Evolutionary conservation across 1,140 invertebrate species (phyloP).

Genomic region (Drosophila pectinifera): DNA sequence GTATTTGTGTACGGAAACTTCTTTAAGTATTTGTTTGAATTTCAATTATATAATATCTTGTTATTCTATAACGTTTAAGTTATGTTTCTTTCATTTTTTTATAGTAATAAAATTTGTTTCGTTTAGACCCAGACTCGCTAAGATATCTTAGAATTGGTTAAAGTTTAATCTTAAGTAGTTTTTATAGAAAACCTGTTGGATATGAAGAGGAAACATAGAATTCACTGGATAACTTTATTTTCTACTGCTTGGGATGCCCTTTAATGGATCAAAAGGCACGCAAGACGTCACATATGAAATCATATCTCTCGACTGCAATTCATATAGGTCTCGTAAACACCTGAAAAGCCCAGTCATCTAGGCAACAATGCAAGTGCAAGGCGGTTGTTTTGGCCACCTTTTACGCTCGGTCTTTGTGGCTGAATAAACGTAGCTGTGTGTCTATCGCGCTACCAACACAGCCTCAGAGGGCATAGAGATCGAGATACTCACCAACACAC

Average conservation of each 20-base stretch:
- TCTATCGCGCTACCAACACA: slow-evolving; percentile 41
- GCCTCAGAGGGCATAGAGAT: slow-evolving; percentile 45
- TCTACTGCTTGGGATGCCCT: background rate
- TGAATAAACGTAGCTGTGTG: slow-evolving; percentile 38
- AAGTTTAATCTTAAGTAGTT: background rate
- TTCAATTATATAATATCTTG: slow-evolving; percentile 1
- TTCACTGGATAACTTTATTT: background rate
- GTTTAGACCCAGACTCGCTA: background rate
- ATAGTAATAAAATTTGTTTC: background rate
- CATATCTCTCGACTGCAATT: slow-evolving; percentile 29
- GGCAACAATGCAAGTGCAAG: slow-evolving; percentile 55
- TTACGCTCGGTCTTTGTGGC: slow-evolving; percentile 9
- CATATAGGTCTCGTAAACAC: slow-evolving; percentile 44
- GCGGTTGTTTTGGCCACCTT: slow-evolving; percentile 26
- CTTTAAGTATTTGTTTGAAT: background rate
- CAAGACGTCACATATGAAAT: slow-evolving; percentile 42
- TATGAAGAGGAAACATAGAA: background rate
- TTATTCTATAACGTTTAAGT: background rate
- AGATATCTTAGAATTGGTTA: slow-evolving; percentile 14
- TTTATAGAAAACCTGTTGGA: slow-evolving; percentile 18
- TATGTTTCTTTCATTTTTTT: background rate
- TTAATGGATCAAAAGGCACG: slow-evolving; percentile 1
- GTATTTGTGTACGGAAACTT: background rate
- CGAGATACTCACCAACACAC: slow-evolving; percentile 49
- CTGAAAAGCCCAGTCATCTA: slow-evolving; percentile 52